Evolutionary conservation across 1,140 invertebrate species (phyloP).

Genomic region (Amphibalanus amphitrite): DNA sequence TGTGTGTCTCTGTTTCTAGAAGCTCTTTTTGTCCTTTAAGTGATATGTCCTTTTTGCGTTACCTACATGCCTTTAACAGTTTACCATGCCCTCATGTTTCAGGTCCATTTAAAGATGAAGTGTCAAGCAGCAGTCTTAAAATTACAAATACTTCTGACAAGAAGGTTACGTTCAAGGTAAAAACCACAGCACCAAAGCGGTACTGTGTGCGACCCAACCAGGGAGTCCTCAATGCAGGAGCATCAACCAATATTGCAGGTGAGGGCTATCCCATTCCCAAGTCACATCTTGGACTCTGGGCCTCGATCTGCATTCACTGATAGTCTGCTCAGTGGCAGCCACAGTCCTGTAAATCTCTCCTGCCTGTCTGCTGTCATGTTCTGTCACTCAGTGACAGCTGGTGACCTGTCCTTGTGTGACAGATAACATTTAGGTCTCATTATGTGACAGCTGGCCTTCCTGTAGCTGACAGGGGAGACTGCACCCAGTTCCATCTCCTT

Average conservation of each 20-base stretch:
- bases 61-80: too few relatives aligned
- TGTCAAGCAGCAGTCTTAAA: conserved; percentile 67
- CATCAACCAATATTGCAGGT: conserved; percentile 5
- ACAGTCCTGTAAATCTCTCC: neutral
- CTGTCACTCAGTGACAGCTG: neutral
- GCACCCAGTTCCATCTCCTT: too few relatives aligned
- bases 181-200: conserved; percentile 96
- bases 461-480: too few relatives aligned
- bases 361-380: neutral
- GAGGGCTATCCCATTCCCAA: neutral
- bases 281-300: too few relatives aligned
- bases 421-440: too few relatives aligned
- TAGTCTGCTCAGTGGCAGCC: neutral
- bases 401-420: conserved; percentile 7
- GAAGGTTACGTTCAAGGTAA: conserved; percentile 94
- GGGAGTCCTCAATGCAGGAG: conserved; percentile 70
- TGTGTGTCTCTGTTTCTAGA: too few relatives aligned
- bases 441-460: too few relatives aligned
- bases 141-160: conserved; percentile 72
- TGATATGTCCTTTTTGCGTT: too few relatives aligned
- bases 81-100: conserved; percentile 30
- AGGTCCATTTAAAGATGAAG: conserved; percentile 82
- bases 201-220: conserved; percentile 99
- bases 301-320: too few relatives aligned
- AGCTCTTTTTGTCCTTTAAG: too few relatives aligned